A percentile compares a stretch with the other conserved stretches of the same genome.
These are phyloP conservation scores for Andrena bicolor DNA, from an alignment of 2,888 invertebrate species.

Conservation along the genomic window DNA sequence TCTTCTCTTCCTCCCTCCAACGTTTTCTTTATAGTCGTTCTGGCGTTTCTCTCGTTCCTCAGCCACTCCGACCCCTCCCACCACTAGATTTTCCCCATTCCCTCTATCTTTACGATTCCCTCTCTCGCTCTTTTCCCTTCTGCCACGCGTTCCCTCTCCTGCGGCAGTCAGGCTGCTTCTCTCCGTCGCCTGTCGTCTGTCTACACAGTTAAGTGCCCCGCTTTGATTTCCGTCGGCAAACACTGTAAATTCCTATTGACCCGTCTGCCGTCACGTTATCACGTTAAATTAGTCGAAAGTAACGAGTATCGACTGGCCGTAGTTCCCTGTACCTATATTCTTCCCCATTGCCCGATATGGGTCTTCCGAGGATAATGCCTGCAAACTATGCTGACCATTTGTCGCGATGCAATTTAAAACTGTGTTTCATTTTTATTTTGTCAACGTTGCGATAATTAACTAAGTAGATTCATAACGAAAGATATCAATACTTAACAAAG, in stretches of 20 bases:
- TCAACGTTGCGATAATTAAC: no score
- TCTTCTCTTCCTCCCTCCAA: background rate
- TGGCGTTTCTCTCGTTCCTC: constrained; percentile 40
- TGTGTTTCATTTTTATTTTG: background rate
- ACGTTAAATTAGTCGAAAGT: constrained; percentile 73
- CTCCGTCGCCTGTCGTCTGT: constrained; percentile 76
- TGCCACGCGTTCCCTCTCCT: constrained; percentile 38
- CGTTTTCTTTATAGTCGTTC: constrained; percentile 15
- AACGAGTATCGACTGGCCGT: constrained; percentile 69
- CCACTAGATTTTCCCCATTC: constrained; percentile 21
- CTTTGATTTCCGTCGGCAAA: constrained; percentile 82
- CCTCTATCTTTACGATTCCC: constrained; percentile 39
- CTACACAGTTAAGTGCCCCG: constrained; percentile 79
- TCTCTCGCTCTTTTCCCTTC: constrained; percentile 49
- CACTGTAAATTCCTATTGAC: constrained; percentile 80
- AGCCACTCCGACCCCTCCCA: constrained; percentile 41
- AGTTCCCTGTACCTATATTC: constrained; percentile 35
- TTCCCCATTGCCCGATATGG: constrained; percentile 28
- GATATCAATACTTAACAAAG: no score
- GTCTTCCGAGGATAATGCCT: constrained; percentile 6
- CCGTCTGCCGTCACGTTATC: constrained; percentile 73
- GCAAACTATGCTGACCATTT: background rate
- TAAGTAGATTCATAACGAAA: background rate
- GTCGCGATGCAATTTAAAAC: background rate
- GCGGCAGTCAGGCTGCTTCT: constrained; percentile 58